Evolutionary conservation across 2,797 vertebrate species (phyloP).

Genomic region (Rallus crepitans): DNA sequence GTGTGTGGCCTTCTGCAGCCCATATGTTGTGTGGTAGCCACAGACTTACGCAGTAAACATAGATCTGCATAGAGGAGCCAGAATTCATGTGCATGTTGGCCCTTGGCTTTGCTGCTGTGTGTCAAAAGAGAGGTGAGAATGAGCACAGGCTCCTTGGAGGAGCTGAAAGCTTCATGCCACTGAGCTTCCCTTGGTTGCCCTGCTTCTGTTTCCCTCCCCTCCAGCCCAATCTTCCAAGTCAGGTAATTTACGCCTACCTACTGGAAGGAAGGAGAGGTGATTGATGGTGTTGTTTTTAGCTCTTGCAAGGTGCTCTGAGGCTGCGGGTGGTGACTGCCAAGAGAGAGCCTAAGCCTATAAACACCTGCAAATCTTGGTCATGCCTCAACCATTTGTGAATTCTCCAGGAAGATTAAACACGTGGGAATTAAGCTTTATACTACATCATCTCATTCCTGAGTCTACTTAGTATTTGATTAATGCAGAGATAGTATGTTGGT

Average conservation of each 20-base stretch:
- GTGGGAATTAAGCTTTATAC: neutral
- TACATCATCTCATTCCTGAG: slow-evolving; percentile 12
- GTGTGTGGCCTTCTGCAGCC: neutral
- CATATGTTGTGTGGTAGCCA: neutral
- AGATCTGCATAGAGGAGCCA: neutral
- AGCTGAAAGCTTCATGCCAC: no score
- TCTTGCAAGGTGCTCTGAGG: neutral
- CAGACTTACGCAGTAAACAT: neutral
- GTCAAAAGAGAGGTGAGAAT: neutral
- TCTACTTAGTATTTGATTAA: slow-evolving; percentile 28
- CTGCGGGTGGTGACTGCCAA: neutral
- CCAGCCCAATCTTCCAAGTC: neutral
- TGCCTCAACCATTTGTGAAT: slow-evolving; percentile 27
- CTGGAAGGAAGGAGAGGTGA: neutral
- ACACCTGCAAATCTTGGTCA: slow-evolving; percentile 26
- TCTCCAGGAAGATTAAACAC: neutral
- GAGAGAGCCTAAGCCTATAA: slow-evolving; percentile 15
- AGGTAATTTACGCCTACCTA: slow-evolving; percentile 8
- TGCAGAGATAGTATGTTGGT: slow-evolving; percentile 8
- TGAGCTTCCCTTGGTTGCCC: neutral
- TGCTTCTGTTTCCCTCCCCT: neutral
- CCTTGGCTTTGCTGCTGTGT: neutral
- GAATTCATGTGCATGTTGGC: neutral
- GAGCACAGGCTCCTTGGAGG: neutral
- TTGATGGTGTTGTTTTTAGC: slow-evolving; percentile 32